Conservation (phyloP, 2,888 invertebrate genomes). For the Hirtodrosophila histrioides region DNA sequence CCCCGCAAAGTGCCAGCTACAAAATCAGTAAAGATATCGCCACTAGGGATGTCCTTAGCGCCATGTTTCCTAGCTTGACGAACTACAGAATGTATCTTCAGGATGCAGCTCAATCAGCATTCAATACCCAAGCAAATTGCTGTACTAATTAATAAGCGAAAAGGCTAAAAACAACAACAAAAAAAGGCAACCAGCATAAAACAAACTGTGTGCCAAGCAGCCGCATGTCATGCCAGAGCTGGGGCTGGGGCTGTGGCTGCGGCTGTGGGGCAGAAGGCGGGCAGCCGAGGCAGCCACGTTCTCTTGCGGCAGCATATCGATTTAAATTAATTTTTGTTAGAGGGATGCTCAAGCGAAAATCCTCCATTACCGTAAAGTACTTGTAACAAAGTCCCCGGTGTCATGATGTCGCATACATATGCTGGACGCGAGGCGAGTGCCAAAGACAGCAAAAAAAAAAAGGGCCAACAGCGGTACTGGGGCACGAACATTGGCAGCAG, state of each 20-base stretch:
- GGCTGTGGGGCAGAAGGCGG: neutral
- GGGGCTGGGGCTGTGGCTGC: neutral
- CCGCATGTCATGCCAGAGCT: too few species aligned
- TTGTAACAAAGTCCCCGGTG: conserved; percentile 81
- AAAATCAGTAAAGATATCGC: conserved; percentile 25
- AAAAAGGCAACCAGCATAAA: conserved; percentile 14
- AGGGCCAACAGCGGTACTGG: conserved; percentile 18
- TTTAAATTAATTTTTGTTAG: conserved; percentile 84
- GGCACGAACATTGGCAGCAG: conserved; percentile 10
- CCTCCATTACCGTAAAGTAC: conserved; percentile 84
- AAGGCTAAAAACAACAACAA: conserved; percentile 10
- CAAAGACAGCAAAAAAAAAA: conserved; percentile 39
- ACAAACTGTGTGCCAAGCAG: conserved; percentile 18
- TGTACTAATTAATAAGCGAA: conserved; percentile 67
- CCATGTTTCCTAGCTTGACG: conserved; percentile 1
- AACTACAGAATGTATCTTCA: too few species aligned
- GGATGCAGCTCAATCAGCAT: conserved; percentile 50
- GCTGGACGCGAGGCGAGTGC: conserved; percentile 42
- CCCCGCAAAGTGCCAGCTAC: conserved; percentile 18
- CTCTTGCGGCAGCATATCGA: conserved; percentile 80
- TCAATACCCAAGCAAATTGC: conserved; percentile 58
- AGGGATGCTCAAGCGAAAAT: conserved; percentile 84
- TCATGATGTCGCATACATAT: conserved; percentile 75
- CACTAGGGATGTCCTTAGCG: neutral
- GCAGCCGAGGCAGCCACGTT: conserved; percentile 54